Evolutionary conservation across 2,888 invertebrate species (phyloP).

Genomic region (Pristionchus maxplancki): DNA sequence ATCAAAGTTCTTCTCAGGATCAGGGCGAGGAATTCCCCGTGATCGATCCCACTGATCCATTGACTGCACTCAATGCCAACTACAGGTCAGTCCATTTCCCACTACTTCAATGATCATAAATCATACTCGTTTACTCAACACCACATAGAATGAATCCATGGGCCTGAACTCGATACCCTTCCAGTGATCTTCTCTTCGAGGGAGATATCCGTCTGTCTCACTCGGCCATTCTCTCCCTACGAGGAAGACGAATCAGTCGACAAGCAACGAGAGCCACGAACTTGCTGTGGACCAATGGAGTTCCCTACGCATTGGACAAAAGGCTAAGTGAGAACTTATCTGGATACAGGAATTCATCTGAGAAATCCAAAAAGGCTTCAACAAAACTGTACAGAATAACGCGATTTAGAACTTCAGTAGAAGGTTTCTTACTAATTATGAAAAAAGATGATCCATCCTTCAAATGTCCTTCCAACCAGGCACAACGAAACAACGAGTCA

Average conservation of each 20-base stretch:
- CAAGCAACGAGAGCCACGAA: not conserved
- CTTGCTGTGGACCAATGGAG: not conserved
- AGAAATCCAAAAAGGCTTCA: too few relatives aligned
- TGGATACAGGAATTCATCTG: not conserved
- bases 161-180: too few relatives aligned
- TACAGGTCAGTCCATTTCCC: not conserved
- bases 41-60: not conserved
- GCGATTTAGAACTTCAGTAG: too few relatives aligned
- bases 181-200: slow-evolving; percentile 48
- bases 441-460: too few relatives aligned
- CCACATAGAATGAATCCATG: too few relatives aligned
- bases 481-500: not conserved
- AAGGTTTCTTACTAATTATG: too few relatives aligned
- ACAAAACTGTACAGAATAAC: too few relatives aligned
- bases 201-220: slow-evolving; percentile 37
- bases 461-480: not conserved
- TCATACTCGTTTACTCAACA: too few relatives aligned
- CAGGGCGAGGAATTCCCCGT: not conserved
- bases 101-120: too few relatives aligned
- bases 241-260: not conserved
- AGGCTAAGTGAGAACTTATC: not conserved
- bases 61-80: slow-evolving; percentile 3
- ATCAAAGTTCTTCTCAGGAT: not conserved
- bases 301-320: slow-evolving; percentile 30
- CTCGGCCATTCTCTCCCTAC: not conserved